A percentile compares a stretch with the other conserved stretches of the same genome.
Evolutionary conservation across 2,113 vertebrate genomes (phyloP).

Genomic region (Lophura nycthemera): DNA sequence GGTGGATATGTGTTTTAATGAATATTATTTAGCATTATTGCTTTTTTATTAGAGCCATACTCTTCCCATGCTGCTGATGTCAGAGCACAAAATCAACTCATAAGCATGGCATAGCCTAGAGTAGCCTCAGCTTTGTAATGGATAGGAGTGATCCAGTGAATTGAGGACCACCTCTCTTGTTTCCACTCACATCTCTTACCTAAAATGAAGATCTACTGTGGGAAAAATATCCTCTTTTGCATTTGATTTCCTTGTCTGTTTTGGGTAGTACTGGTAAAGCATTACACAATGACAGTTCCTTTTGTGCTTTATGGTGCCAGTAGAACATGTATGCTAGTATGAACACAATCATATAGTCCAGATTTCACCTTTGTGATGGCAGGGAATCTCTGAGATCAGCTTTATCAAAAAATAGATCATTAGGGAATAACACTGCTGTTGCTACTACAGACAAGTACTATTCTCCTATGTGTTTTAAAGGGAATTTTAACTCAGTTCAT

Average conservation of each 20-base stretch:
- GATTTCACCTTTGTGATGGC: neutral
- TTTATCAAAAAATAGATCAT: neutral
- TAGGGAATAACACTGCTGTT: neutral
- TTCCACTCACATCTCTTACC: rapidly evolving
- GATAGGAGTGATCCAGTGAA: neutral
- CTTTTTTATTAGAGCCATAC: neutral
- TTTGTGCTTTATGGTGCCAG: neutral
- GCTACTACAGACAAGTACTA: neutral
- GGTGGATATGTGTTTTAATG: neutral
- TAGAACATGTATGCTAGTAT: neutral
- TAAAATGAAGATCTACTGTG: neutral
- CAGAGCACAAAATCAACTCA: neutral
- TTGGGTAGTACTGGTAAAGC: neutral
- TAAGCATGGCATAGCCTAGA: neutral
- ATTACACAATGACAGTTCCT: neutral
- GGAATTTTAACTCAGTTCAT: neutral
- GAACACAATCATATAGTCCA: neutral
- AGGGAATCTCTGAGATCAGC: neutral
- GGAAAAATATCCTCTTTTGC: neutral
- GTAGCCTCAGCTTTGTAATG: neutral
- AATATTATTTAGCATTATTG: neutral
- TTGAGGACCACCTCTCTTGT: rapidly evolving
- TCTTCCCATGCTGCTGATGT: neutral
- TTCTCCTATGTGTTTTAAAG: neutral
- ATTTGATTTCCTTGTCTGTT: neutral